Percentiles rank a stretch among this genome's conserved stretches.
These are phyloP conservation scores for Chitala chitala DNA, from an alignment of 2,113 vertebrate species.

Conservation along the genomic window DNA sequence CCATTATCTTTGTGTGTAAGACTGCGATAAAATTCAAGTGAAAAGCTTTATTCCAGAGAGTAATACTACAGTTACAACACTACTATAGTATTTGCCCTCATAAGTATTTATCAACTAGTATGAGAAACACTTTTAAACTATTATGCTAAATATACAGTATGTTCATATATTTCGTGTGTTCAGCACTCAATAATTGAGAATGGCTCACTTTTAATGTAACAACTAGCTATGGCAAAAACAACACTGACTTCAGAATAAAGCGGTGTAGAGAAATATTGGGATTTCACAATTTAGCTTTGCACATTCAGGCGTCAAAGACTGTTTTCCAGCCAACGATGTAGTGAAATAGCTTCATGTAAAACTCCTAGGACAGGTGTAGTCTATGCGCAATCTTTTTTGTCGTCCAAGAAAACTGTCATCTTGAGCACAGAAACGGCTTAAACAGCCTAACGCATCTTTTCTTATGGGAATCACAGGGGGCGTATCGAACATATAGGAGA, in stretches of 20 bases:
- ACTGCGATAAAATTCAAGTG: constrained; percentile 4
- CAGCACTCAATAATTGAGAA: not conserved
- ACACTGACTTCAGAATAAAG: not conserved
- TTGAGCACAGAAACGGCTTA: constrained; percentile 65
- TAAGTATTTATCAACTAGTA: not conserved
- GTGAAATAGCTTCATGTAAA: constrained; percentile 59
- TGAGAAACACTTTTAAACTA: not conserved
- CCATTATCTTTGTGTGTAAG: not conserved
- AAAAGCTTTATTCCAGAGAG: not conserved
- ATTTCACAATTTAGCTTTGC: constrained; percentile 55
- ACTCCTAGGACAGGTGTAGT: constrained; percentile 74
- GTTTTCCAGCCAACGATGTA: constrained; percentile 50
- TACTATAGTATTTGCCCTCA: no score
- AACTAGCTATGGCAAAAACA: not conserved
- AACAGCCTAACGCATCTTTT: constrained; percentile 70
- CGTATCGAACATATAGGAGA: constrained; percentile 67
- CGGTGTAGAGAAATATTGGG: constrained; percentile 45
- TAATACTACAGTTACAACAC: not conserved
- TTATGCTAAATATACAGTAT: not conserved
- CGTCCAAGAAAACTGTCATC: constrained; percentile 55
- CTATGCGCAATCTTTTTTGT: constrained; percentile 54
- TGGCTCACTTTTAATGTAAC: not conserved
- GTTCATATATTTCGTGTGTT: not conserved
- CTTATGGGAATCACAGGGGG: constrained; percentile 65
- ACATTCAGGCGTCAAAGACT: constrained; percentile 52